Conservation (phyloP, 2,888 invertebrate species). For the Drosophila prostipennis region DNA sequence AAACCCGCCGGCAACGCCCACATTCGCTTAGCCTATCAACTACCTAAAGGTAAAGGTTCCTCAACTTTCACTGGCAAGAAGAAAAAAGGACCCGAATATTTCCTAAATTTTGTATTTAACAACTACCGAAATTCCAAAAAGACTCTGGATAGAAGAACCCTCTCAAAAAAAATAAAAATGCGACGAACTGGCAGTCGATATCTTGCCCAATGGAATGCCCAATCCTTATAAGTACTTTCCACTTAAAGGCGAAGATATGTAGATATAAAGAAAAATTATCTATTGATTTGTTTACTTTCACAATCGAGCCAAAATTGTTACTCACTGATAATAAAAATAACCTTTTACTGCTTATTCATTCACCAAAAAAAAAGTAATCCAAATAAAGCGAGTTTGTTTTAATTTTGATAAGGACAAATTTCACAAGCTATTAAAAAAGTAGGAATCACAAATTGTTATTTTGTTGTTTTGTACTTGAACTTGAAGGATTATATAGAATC, state of each 20-base stretch:
- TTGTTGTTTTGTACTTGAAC: slow-evolving; percentile 5
- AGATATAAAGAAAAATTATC: slow-evolving; percentile 1
- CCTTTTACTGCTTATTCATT: not conserved
- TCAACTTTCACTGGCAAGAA: not conserved
- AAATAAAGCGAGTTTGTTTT: not conserved
- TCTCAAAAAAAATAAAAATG: not conserved
- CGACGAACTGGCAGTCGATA: not conserved
- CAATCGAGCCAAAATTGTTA: slow-evolving; percentile 6
- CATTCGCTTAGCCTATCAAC: slow-evolving; percentile 4
- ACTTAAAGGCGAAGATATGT: slow-evolving; percentile 38
- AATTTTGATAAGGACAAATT: slow-evolving; percentile 9
- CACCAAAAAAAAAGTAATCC: not conserved
- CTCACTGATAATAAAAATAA: slow-evolving; percentile 19
- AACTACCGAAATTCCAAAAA: slow-evolving; percentile 17
- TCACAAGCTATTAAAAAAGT: not conserved
- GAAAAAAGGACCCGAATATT: slow-evolving; percentile 9
- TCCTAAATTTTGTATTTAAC: slow-evolving; percentile 45
- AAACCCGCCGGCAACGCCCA: slow-evolving; percentile 5
- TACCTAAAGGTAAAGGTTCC: not conserved
- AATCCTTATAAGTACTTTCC: slow-evolving; percentile 41
- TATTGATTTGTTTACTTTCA: slow-evolving; percentile 11
- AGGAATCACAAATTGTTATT: not conserved
- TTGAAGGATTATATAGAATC: not conserved
- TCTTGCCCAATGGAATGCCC: slow-evolving; percentile 14
- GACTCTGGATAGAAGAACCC: not conserved